Evolutionary conservation across 1,140 invertebrate species (phyloP).

Genomic region (Vanessa atalanta): DNA sequence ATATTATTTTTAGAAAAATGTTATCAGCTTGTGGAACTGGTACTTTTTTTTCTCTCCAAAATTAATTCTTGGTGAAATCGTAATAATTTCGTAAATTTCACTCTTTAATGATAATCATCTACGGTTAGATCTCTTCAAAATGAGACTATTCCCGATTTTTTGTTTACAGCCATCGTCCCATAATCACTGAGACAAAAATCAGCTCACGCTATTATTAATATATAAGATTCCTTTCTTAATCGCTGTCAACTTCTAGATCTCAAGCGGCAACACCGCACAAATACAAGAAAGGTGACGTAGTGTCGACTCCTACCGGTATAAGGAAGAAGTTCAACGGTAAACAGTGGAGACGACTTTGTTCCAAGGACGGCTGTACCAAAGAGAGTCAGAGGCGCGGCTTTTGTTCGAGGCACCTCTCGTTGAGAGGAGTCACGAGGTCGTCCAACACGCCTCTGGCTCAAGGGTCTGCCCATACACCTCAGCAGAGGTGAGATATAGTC

Average conservation of each 20-base stretch:
- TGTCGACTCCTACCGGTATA: constrained; percentile 97
- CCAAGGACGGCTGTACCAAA: constrained; percentile 97
- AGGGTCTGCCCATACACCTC: constrained; percentile 66
- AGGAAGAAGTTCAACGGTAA: constrained; percentile 99
- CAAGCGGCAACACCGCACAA: constrained; percentile 96
- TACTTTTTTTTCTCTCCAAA: too few relatives aligned
- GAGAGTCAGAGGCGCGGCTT: constrained; percentile 98
- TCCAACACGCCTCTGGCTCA: constrained; percentile 75
- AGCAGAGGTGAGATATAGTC: constrained; percentile 56
- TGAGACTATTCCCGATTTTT: too few relatives aligned
- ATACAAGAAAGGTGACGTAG: constrained; percentile 99
- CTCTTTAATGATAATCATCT: too few relatives aligned
- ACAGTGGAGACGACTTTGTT: constrained; percentile 98
- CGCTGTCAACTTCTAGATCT: constrained; percentile 81
- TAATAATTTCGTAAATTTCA: too few relatives aligned
- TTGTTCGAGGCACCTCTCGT: constrained; percentile 96
- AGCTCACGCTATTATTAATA: too few relatives aligned
- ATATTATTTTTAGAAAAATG: too few relatives aligned
- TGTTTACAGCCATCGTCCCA: too few relatives aligned
- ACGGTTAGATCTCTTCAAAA: too few relatives aligned
- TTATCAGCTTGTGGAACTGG: too few relatives aligned
- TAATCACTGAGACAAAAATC: too few relatives aligned
- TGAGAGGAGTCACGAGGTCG: constrained; percentile 84
- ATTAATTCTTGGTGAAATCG: too few relatives aligned
- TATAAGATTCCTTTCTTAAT: too few relatives aligned